phyloP scores from a whole-genome alignment of 2,888 invertebrate genomes.

The Cheilosia scutellata region DNA sequence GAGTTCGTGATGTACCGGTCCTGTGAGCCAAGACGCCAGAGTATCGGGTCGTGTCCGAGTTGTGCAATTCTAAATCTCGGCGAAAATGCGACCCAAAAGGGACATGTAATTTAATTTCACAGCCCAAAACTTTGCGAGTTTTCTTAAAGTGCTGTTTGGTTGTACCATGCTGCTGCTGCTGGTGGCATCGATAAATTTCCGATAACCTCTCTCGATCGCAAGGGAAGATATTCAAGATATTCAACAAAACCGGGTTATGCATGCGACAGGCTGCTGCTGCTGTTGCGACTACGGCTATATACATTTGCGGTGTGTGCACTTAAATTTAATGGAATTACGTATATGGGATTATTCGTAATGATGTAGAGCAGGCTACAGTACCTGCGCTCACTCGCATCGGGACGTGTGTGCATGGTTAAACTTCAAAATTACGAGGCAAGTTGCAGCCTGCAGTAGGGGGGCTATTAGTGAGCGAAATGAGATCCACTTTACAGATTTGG shows the following conservation, averaged over 20 bases:
- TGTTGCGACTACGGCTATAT: conserved; percentile 47
- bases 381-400: conserved; percentile 8
- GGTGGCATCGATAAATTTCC: conserved; percentile 65
- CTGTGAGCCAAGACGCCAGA: conserved; percentile 16
- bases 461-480: conserved; percentile 56
- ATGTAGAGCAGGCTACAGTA: conserved; percentile 59
- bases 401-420: conserved; percentile 61
- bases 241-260: conserved; percentile 28
- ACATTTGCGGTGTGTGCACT: conserved; percentile 76
- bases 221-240: conserved; percentile 52
- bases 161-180: conserved; percentile 16
- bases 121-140: conserved; percentile 71
- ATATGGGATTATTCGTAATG: conserved; percentile 71
- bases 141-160: conserved; percentile 58
- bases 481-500: conserved; percentile 70
- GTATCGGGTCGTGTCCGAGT: conserved; percentile 64
- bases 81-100: conserved; percentile 74
- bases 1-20: conserved; percentile 69
- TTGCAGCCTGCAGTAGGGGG: conserved; percentile 40
- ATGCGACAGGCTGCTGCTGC: conserved; percentile 45
- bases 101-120: conserved; percentile 75
- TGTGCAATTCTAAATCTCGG: conserved; percentile 66
- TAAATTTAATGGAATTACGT: conserved; percentile 76
- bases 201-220: conserved; percentile 68
- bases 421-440: conserved; percentile 69